Evolutionary conservation across 2,797 vertebrate genomes (phyloP).

Genomic region (Megalops cyprinoides): DNA sequence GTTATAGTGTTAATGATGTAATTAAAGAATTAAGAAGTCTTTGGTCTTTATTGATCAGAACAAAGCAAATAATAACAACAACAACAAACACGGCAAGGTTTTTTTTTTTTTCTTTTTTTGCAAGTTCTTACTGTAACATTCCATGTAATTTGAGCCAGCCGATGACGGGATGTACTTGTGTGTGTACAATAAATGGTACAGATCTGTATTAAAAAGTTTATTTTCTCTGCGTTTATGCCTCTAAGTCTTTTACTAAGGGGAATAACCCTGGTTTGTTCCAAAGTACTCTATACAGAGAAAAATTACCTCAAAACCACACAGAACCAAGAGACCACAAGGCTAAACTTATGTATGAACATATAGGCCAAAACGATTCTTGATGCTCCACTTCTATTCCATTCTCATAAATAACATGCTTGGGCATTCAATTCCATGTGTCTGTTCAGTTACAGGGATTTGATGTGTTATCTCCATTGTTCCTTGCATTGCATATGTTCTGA

Average conservation of each 20-base stretch:
- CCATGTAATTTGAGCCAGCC: constrained; percentile 90
- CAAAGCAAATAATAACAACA: constrained; percentile 62
- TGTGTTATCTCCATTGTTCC: too few relatives aligned
- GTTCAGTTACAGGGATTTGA: too few relatives aligned
- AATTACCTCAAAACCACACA: too few relatives aligned
- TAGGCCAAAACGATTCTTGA: too few relatives aligned
- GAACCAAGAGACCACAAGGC: too few relatives aligned
- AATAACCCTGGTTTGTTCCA: neutral
- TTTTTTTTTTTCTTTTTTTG: constrained; percentile 96
- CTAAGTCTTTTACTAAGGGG: neutral
- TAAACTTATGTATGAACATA: too few relatives aligned
- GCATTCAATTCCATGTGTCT: too few relatives aligned
- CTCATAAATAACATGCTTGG: too few relatives aligned
- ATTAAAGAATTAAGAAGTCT: constrained; percentile 72
- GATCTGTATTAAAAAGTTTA: constrained; percentile 67
- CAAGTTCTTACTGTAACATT: constrained; percentile 98
- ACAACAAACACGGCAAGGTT: constrained; percentile 83
- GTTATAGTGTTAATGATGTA: constrained; percentile 84
- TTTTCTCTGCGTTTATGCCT: constrained; percentile 1
- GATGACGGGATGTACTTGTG: neutral
- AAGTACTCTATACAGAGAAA: too few relatives aligned
- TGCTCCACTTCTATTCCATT: too few relatives aligned
- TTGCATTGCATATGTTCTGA: too few relatives aligned
- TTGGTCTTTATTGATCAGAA: constrained; percentile 75
- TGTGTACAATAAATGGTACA: constrained; percentile 97